Conservation (phyloP, 1,140 invertebrate species). For the Drosophila seguyi region DNA sequence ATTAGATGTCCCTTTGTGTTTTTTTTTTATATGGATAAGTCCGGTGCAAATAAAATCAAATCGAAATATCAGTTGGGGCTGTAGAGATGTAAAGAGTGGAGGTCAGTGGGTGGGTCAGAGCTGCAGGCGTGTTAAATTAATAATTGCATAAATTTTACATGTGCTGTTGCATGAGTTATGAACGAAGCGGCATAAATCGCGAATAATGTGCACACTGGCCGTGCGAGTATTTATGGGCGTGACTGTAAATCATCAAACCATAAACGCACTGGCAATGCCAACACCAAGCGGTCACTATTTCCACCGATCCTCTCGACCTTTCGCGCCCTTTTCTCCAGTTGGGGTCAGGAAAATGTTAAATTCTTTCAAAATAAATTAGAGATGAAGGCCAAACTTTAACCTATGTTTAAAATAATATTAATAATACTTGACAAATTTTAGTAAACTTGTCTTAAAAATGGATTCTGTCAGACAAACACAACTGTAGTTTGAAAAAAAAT, state of each 20-base stretch:
- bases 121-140: conserved; percentile 77
- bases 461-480: no score
- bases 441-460: no score
- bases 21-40: neutral
- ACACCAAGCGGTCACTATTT: conserved; percentile 53
- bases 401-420: no score
- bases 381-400: neutral
- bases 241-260: conserved; percentile 85
- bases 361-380: neutral
- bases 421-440: no score
- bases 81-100: neutral
- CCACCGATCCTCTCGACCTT: conserved; percentile 29
- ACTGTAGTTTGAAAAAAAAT: no score
- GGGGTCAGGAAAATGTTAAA: neutral
- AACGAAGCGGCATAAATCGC: conserved; percentile 82
- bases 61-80: neutral
- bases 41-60: conserved; percentile 16
- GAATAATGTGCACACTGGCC: conserved; percentile 85
- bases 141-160: conserved; percentile 85
- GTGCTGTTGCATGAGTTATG: conserved; percentile 84
- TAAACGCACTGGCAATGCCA: conserved; percentile 74
- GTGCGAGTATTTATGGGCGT: conserved; percentile 83
- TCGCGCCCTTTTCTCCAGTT: conserved; percentile 10
- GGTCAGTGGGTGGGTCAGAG: conserved; percentile 10
- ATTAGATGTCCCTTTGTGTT: conserved; percentile 50